A percentile compares a stretch with the other conserved stretches of the same genome.
These are phyloP conservation scores for Netelia virgata DNA, from an alignment of 2,888 invertebrate genomes.

Conservation along the genomic window DNA sequence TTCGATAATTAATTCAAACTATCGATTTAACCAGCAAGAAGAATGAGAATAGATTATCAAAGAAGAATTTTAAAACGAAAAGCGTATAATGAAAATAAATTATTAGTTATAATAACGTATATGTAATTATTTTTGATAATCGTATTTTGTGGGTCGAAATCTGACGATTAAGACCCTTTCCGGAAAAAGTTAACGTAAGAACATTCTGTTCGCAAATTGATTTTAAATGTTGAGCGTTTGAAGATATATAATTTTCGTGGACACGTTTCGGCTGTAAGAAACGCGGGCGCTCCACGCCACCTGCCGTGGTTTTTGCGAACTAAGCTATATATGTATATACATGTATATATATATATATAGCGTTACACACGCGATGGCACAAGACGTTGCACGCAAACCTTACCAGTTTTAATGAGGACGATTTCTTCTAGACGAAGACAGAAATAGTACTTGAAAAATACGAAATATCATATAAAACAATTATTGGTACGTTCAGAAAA, in stretches of 20 bases:
- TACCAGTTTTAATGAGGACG: slow-evolving; percentile 1
- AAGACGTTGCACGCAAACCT: slow-evolving; percentile 2
- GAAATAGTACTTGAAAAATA: slow-evolving; percentile 8
- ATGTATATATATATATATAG: slow-evolving; percentile 1
- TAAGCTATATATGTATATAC: not conserved
- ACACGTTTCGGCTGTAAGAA: slow-evolving; percentile 64
- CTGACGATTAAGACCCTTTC: slow-evolving; percentile 79
- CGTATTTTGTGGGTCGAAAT: slow-evolving; percentile 75
- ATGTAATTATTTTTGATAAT: slow-evolving; percentile 50
- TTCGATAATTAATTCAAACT: not conserved
- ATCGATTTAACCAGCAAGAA: too few species aligned
- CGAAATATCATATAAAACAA: not conserved
- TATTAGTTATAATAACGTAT: not conserved
- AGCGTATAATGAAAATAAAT: not conserved
- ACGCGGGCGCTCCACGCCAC: slow-evolving; percentile 4
- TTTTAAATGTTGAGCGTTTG: accelerated
- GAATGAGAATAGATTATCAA: not conserved
- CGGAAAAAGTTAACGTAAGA: slow-evolving; percentile 81
- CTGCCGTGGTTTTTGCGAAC: slow-evolving; percentile 44
- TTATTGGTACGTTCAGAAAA: not conserved
- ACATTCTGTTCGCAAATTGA: slow-evolving; percentile 74
- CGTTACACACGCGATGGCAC: slow-evolving; percentile 25
- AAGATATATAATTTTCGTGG: slow-evolving; percentile 45
- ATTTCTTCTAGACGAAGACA: slow-evolving; percentile 16
- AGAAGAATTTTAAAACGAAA: not conserved